A percentile compares a stretch with the other conserved stretches of the same genome.
phyloP scores from a whole-genome alignment of 1,140 invertebrate species.

The Polypedilum pembai region DNA sequence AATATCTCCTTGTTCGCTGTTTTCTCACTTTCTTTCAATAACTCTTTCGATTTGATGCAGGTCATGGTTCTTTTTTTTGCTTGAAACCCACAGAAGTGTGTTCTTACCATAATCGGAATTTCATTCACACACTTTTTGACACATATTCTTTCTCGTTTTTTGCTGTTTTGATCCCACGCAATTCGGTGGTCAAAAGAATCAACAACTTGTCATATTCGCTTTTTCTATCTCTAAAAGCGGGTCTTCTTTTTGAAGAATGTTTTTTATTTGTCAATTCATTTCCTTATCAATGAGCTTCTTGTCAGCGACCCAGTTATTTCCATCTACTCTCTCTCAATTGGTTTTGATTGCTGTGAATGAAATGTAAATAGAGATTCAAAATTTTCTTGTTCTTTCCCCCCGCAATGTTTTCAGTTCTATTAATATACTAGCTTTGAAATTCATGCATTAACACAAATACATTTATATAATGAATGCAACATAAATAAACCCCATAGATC shows the following conservation, averaged over 20 bases:
- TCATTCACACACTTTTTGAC: constrained; percentile 5
- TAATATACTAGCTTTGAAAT: no score
- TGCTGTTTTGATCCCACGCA: background rate
- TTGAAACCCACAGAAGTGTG: background rate
- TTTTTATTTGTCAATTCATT: background rate
- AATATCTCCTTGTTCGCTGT: background rate
- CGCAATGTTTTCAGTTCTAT: no score
- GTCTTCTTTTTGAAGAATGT: background rate
- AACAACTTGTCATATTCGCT: background rate
- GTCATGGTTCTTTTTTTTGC: background rate
- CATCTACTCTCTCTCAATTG: no score
- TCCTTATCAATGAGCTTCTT: background rate
- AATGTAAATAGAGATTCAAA: no score
- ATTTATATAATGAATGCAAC: no score
- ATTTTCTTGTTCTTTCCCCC: no score
- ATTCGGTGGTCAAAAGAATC: background rate
- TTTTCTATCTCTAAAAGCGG: no score
- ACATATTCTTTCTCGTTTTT: background rate
- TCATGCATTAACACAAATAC: no score
- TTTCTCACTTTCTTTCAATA: background rate
- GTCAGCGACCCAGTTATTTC: background rate
- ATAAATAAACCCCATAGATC: background rate
- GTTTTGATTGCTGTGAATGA: no score
- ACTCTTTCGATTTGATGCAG: constrained; percentile 4
- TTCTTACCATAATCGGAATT: background rate